These are phyloP conservation scores for Trematomus loennbergii DNA, from an alignment of 2,113 vertebrate species.

Conservation along the genomic window DNA sequence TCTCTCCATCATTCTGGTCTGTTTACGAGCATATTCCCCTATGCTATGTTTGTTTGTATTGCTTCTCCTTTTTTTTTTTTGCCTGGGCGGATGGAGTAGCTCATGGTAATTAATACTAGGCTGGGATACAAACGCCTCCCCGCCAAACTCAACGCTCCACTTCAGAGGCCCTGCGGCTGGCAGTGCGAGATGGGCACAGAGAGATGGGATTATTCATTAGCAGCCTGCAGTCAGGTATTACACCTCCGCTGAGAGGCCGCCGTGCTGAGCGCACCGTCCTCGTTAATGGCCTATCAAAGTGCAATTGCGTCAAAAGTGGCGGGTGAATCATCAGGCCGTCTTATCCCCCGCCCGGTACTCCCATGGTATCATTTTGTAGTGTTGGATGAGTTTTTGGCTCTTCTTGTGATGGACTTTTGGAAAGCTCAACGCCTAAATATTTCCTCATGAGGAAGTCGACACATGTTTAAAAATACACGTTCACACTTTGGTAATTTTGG, in stretches of 20 bases:
- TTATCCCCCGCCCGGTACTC: constrained; percentile 52
- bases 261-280: constrained; percentile 40
- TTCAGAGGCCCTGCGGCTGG: constrained; percentile 55
- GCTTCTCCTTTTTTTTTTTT: constrained; percentile 16
- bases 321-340: constrained; percentile 37
- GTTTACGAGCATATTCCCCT: constrained; percentile 5
- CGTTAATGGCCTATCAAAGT: constrained; percentile 61
- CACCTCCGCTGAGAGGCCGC: constrained; percentile 52
- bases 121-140: constrained; percentile 46
- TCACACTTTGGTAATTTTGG: constrained; percentile 1
- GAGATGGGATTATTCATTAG: constrained; percentile 60
- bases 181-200: constrained; percentile 44
- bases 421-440: constrained; percentile 8
- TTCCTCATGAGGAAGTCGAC: constrained; percentile 13
- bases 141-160: constrained; percentile 37
- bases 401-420: neutral
- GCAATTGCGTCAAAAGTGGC: constrained; percentile 20
- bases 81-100: constrained; percentile 3
- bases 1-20: constrained; percentile 7
- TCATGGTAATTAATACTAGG: constrained; percentile 63
- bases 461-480: neutral
- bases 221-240: constrained; percentile 59
- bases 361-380: constrained; percentile 38
- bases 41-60: constrained; percentile 25
- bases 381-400: constrained; percentile 24